Evolutionary conservation across 2,888 invertebrate species (phyloP), one percentile per base, ranked within the genome.

Genomic region (Mallateleia sp.): DNA sequence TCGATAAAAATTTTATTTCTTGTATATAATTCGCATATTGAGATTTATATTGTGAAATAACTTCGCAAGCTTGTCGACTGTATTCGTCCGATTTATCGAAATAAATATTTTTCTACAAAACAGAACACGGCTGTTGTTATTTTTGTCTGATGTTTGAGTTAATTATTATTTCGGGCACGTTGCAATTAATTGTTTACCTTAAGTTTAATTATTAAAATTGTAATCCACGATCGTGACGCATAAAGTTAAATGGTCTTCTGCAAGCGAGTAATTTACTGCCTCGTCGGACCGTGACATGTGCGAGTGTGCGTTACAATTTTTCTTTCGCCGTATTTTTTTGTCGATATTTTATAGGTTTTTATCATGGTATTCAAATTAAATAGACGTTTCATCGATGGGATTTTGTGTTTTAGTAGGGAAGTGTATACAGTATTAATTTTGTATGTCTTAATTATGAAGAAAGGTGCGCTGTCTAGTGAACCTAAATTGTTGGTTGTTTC

Each of bases 281-380:
- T 50, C 74, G 34, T 28, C 52, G 74, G 62, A 75, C 62, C 74
- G 74, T 75, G 74, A 62, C 50, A 62, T 1, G 47, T 24, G 52
- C n/a, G 1, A 42, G 38, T 11, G 38, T 38, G 14, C 38, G 38
- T 38, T 38, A 42, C 42, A 71, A 54, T 50, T 56, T 71, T 42
- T 56, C 8, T 38, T 6, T 11, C n/a, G 14, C 20, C 50, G n/a
- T 20, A 6, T n/a, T 24, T 20, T 47, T 9, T 25, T 32, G n/a
- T 34, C 14, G 22, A 38, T 71, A 11, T 11, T 42, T 71, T 56
- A 32, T 47, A 15, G 20, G 11, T 38, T 38, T 18, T 22, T 20
- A n/a, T 38, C 34, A 54, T 54, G 52, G 9, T 42, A 42, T 56
- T 56, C 28, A n/a, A 56, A 11, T 18, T 34, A 9, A 38, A 45